Evolutionary conservation across 2,113 vertebrate species (phyloP), one percentile per base, ranked within the genome.

Genomic region (Colossoma macropomum): DNA sequence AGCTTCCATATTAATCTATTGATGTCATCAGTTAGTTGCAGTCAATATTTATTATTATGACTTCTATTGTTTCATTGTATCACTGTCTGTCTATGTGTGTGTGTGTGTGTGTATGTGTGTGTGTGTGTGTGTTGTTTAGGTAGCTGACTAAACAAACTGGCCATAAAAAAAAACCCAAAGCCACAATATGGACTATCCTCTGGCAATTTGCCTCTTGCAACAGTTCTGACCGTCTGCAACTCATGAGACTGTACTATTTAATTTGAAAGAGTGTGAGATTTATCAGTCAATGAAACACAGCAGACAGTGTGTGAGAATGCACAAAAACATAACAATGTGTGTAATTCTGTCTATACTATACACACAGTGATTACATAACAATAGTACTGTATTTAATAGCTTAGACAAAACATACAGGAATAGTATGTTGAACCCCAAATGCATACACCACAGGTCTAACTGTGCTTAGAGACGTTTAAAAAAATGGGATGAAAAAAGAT

Each of bases 81-180:
- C 54, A 13, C 30, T 69, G 32, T 2, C 56, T 50, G 23, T 2
- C 54, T 23, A 1, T 78, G 11, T 78, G 62, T 66, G 23, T 70
- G 50, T 83, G 72, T 60, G 66, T 62, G 23, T 41, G 75, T 83
- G 60, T 25, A 5, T n/a, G 17, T 82, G 41, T 68, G 69, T 76
- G 41, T 11, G 41, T 15, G 10, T n/a, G 21, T 82, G 41, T 68
- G 65, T 76, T 66, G 25, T 66, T 69, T 15, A 48, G 41, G 28
- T 69, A 13, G 48, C 63, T 25, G 8, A 69, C 28, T 27, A 66
- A 54, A 79, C 66, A 66, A 32, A n/a, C 48, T 8, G 28, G 19
- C n/a, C 11, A 48, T 66, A 70, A 32, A 10, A 13, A 10, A 13
- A 16, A 69, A 28, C 45, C 34, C 68, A 41, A 21, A 41, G 23